A percentile compares a stretch with the other conserved stretches of the same genome.
phyloP scores from a whole-genome alignment of 1,140 invertebrate genomes.

The Drosophila mauritiana region DNA sequence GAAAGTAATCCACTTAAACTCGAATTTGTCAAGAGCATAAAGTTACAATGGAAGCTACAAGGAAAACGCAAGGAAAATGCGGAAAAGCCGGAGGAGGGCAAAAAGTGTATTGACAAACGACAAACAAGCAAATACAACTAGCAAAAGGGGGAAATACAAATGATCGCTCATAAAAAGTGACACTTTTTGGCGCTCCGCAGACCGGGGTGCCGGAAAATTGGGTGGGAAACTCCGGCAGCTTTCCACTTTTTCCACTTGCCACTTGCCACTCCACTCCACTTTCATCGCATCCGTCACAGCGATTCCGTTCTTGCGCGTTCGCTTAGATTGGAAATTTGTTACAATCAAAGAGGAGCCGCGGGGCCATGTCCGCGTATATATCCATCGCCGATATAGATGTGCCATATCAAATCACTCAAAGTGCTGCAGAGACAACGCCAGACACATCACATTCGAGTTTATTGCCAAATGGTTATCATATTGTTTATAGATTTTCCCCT shows the following conservation, averaged over 20 bases:
- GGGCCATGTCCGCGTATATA: neutral
- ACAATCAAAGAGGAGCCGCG: slow-evolving; percentile 63
- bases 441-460: slow-evolving; percentile 66
- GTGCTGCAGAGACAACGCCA: slow-evolving; percentile 66
- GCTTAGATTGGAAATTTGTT: slow-evolving; percentile 77
- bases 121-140: slow-evolving; percentile 61
- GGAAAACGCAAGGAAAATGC: slow-evolving; percentile 18
- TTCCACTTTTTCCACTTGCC: slow-evolving; percentile 1
- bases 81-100: slow-evolving; percentile 9
- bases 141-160: slow-evolving; percentile 64
- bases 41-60: slow-evolving; percentile 55
- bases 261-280: slow-evolving; percentile 7
- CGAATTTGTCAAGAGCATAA: slow-evolving; percentile 77
- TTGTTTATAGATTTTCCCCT: slow-evolving; percentile 73
- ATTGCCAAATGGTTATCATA: slow-evolving; percentile 82
- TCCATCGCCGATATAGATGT: slow-evolving; percentile 47
- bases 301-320: slow-evolving; percentile 47
- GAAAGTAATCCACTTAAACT: slow-evolving; percentile 80
- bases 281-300: slow-evolving; percentile 74
- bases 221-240: neutral
- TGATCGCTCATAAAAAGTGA: slow-evolving; percentile 81
- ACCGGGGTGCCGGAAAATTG: slow-evolving; percentile 3
- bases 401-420: slow-evolving; percentile 80
- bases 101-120: slow-evolving; percentile 61
- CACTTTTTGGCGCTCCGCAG: slow-evolving; percentile 63